Evolutionary conservation across 2,888 invertebrate genomes (phyloP).

Genomic region (Machimus atricapillus): DNA sequence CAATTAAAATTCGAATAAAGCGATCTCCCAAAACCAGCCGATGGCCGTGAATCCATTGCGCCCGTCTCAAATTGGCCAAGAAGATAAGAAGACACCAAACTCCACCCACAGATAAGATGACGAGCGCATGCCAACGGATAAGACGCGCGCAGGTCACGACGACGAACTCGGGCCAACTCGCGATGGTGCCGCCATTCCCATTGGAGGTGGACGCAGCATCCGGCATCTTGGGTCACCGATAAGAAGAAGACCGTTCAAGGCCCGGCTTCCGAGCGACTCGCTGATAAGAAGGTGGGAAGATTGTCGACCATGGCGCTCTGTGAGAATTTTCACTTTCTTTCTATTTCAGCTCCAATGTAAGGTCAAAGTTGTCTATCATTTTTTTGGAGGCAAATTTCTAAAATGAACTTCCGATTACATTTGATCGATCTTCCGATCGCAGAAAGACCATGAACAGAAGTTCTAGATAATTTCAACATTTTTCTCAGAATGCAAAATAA

Average conservation of each 20-base stretch:
- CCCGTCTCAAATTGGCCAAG: neutral
- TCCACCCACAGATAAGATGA: conserved; percentile 16
- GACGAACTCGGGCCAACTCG: neutral
- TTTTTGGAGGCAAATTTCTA: neutral
- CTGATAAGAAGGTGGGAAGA: neutral
- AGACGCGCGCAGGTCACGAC: neutral
- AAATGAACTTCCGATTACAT: neutral
- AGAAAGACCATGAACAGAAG: neutral
- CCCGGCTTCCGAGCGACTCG: neutral
- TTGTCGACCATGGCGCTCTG: neutral
- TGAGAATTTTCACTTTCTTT: neutral
- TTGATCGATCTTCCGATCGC: neutral
- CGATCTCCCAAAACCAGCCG: neutral
- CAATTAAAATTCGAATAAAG: neutral
- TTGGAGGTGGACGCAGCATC: neutral
- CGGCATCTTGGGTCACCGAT: neutral
- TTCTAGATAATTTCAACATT: neutral
- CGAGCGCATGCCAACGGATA: conserved; percentile 14
- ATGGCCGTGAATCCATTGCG: neutral
- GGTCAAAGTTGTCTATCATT: neutral
- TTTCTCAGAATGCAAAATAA: no score
- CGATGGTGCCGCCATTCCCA: neutral
- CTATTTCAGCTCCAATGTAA: neutral
- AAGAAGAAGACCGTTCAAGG: neutral
- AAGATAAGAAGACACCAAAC: neutral